These are phyloP conservation scores for Cassiopea andromeda DNA, from an alignment of 30 jellyfish, hydroid and myxozoan genomes.

Conservation along the genomic window DNA sequence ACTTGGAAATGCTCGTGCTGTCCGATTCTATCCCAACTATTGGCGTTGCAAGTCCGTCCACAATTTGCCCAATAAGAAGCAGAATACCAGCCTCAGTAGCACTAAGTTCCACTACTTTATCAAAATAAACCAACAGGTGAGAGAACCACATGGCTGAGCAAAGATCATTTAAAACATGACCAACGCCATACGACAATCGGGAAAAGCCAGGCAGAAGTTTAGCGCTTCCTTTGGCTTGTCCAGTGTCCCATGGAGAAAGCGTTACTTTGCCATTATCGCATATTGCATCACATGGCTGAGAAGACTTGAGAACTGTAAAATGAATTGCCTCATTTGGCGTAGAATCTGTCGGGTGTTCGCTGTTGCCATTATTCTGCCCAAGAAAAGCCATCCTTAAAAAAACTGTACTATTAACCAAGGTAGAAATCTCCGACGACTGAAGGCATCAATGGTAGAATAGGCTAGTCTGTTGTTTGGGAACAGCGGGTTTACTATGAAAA, in stretches of 20 bases:
- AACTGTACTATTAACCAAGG: too few relatives aligned
- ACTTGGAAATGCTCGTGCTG: slow-evolving; percentile 36
- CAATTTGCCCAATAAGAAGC: slow-evolving; percentile 87
- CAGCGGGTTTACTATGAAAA: too few relatives aligned
- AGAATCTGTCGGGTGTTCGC: neutral
- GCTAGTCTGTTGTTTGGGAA: too few relatives aligned
- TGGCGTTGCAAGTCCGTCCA: slow-evolving; percentile 95
- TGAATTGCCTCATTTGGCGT: neutral
- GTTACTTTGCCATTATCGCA: neutral
- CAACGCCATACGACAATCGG: slow-evolving; percentile 82
- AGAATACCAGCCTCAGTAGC: slow-evolving; percentile 68
- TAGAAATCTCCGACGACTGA: too few relatives aligned
- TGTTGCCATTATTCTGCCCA: neutral
- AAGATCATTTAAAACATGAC: slow-evolving; percentile 87
- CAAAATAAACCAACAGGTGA: slow-evolving; percentile 65
- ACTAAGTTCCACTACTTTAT: slow-evolving; percentile 64
- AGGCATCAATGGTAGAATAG: too few relatives aligned
- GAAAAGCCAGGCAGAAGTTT: neutral
- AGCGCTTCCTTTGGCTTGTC: too few relatives aligned
- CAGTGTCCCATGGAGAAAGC: slow-evolving; percentile 15
- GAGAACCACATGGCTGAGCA: slow-evolving; percentile 95
- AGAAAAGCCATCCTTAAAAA: neutral
- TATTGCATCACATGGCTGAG: neutral
- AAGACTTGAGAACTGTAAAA: neutral
- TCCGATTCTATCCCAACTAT: slow-evolving; percentile 90